Conservation (phyloP, 2,113 vertebrate species). For the Pterocles burchelli region DNA sequence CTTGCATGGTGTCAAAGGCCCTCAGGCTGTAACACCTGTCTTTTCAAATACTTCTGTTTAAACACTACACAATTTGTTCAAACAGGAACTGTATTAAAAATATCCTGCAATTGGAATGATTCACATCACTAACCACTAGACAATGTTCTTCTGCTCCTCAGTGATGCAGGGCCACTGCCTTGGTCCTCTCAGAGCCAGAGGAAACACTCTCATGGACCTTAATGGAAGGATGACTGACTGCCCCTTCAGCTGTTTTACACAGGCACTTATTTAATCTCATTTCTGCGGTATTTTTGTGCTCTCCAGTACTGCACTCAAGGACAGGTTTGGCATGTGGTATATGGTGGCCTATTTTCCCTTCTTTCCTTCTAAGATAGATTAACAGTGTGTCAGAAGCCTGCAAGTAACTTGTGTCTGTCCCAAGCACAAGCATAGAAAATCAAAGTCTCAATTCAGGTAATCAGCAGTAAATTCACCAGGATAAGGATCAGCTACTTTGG, state of each 20-base stretch:
- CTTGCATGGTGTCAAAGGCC: not conserved
- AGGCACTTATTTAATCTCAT: not conserved
- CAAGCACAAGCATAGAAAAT: accelerated
- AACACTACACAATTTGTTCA: not conserved
- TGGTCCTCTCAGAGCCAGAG: not conserved
- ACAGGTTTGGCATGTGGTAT: not conserved
- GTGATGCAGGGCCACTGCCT: not conserved
- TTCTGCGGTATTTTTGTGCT: not conserved
- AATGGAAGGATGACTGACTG: not conserved
- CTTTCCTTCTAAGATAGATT: not conserved
- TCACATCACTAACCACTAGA: not conserved
- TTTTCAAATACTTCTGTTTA: not conserved
- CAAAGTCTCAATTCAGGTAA: not conserved
- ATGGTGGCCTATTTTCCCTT: not conserved
- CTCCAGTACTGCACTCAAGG: not conserved
- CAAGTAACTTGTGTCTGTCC: not conserved
- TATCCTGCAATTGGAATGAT: not conserved
- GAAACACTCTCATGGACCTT: not conserved
- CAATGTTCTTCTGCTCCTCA: not conserved
- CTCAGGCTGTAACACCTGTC: not conserved
- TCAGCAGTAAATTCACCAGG: not conserved
- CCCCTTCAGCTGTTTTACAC: not conserved
- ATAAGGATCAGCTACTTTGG: not conserved
- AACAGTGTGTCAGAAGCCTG: not conserved
- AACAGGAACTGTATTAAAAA: not conserved